phyloP scores from a whole-genome alignment of 2,888 invertebrate species.

The Melieria crassipennis region DNA sequence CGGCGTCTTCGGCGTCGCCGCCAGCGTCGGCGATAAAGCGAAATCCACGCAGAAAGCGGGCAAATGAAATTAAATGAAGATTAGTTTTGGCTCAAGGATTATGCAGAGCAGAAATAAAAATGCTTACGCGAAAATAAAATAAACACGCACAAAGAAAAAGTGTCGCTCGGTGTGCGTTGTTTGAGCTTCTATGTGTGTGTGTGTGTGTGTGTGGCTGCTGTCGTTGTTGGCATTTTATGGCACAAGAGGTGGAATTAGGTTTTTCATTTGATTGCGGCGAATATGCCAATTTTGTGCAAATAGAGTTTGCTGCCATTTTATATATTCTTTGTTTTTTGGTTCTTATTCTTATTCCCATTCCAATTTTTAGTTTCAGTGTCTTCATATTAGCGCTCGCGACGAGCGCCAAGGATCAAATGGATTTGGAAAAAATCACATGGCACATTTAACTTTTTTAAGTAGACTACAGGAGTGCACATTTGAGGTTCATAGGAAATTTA shows the following conservation, averaged over 20 bases:
- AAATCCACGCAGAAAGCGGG: neutral
- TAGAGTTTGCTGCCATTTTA: neutral
- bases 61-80: conserved; percentile 62
- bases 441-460: neutral
- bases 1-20: neutral
- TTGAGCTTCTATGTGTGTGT: neutral
- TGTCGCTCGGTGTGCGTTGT: neutral
- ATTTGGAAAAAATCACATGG: neutral
- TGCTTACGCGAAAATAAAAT: conserved; percentile 12
- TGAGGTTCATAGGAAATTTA: too few species aligned
- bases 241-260: conserved; percentile 1
- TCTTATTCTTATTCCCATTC: neutral
- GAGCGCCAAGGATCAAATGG: neutral
- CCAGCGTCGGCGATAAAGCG: too few species aligned
- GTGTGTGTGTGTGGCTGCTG: neutral
- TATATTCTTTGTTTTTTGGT: neutral
- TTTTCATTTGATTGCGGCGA: neutral
- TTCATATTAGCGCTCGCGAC: too few species aligned
- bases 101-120: conserved; percentile 56
- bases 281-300: neutral
- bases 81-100: conserved; percentile 56
- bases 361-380: too few species aligned
- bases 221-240: neutral
- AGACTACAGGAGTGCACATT: too few species aligned
- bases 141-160: neutral